phyloP scores from a whole-genome alignment of 2,888 invertebrate genomes.

The Syrista parreyssii region DNA sequence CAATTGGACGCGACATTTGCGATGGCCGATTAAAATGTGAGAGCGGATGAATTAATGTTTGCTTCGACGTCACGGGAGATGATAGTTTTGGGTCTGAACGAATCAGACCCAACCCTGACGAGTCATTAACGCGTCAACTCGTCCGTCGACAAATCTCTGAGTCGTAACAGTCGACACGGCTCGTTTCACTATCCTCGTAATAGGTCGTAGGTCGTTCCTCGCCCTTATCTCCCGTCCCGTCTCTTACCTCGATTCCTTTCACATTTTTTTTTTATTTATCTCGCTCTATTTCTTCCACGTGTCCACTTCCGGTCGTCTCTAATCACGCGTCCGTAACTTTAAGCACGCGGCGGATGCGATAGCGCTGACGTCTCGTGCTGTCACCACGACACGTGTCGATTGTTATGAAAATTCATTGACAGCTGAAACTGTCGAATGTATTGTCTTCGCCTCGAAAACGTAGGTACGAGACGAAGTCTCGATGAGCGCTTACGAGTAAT shows the following conservation, averaged over 20 bases:
- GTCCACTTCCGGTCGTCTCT: neutral
- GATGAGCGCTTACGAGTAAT: too few species aligned
- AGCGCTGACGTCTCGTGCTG: too few species aligned
- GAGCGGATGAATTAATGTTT: neutral
- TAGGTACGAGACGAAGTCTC: too few species aligned
- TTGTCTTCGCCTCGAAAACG: too few species aligned
- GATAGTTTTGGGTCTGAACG: neutral
- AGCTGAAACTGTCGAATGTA: too few species aligned
- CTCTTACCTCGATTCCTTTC: neutral
- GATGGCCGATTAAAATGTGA: neutral
- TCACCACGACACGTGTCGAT: too few species aligned
- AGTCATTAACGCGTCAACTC: neutral
- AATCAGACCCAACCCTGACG: neutral
- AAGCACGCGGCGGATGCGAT: neutral
- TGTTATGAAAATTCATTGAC: too few species aligned
- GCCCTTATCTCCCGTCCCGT: neutral
- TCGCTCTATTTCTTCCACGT: slow-evolving; percentile 1
- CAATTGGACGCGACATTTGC: neutral
- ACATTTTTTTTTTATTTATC: neutral
- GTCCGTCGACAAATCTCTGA: neutral
- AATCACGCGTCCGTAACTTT: neutral
- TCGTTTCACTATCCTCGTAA: neutral
- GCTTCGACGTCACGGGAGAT: neutral
- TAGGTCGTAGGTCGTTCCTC: neutral
- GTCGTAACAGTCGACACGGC: neutral